Conservation (phyloP, 2,797 vertebrate genomes). For the Gallinago nigripennis region DNA sequence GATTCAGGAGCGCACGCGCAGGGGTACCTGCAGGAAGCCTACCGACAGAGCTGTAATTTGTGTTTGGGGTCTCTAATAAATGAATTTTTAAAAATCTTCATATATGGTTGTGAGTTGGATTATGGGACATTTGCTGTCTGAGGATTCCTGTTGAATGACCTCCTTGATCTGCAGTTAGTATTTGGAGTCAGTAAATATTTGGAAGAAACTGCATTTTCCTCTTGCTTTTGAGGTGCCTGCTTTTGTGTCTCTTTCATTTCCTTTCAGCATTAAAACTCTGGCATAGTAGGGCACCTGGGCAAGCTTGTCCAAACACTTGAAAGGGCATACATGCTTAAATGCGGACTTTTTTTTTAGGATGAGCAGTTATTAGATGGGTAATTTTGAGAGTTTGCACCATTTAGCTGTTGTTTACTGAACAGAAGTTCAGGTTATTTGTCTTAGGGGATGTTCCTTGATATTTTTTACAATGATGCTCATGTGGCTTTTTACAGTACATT, state of each 20-base stretch:
- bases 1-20: neutral
- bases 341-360: neutral
- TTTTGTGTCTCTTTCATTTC: neutral
- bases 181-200: neutral
- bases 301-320: neutral
- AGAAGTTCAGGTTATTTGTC: neutral
- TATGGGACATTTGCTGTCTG: neutral
- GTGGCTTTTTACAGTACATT: neutral
- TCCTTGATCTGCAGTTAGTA: neutral
- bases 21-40: neutral
- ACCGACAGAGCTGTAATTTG: neutral
- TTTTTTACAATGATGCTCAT: neutral
- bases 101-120: neutral
- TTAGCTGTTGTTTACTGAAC: neutral
- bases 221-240: neutral
- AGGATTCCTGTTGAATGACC: neutral
- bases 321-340: fast-evolving
- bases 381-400: neutral
- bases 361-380: neutral
- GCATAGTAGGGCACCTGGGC: too few species aligned
- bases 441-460: neutral
- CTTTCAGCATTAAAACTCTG: neutral
- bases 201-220: neutral
- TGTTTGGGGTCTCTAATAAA: neutral
- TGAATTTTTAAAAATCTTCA: fast-evolving